Percentiles rank a stretch among this genome's conserved stretches.
These are phyloP conservation scores for Gymnodraco acuticeps DNA, from an alignment of 2,797 vertebrate species.

Conservation along the genomic window DNA sequence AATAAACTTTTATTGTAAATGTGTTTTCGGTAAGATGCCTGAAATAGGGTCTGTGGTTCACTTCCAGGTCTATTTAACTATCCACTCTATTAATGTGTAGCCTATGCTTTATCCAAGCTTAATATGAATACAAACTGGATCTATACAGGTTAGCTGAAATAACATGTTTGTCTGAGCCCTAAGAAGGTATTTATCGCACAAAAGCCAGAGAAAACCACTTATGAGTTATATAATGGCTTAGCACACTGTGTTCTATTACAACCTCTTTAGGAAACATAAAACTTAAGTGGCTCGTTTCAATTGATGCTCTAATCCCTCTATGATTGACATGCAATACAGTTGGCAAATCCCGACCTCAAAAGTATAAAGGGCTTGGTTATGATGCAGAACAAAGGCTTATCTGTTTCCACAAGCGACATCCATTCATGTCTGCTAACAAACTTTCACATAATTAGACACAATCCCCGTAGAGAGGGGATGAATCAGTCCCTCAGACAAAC, in stretches of 20 bases:
- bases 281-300: conserved; percentile 39
- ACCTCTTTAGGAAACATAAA: conserved; percentile 57
- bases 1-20: too few relatives aligned
- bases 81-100: too few relatives aligned
- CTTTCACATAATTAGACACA: conserved; percentile 72
- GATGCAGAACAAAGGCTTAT: conserved; percentile 72
- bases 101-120: too few relatives aligned
- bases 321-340: conserved; percentile 53
- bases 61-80: too few relatives aligned
- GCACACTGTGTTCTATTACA: conserved; percentile 34
- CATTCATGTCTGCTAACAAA: conserved; percentile 60
- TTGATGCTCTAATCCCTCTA: conserved; percentile 50
- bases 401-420: conserved; percentile 67
- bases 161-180: not conserved
- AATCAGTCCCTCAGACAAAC: conserved; percentile 79
- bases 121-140: not conserved
- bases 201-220: conserved; percentile 32
- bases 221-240: conserved; percentile 38
- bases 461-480: conserved; percentile 60
- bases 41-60: too few relatives aligned
- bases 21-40: too few relatives aligned
- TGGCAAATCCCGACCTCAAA: conserved; percentile 48
- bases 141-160: not conserved
- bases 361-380: conserved; percentile 46
- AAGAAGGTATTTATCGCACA: not conserved